Conservation (phyloP, 2,797 vertebrate genomes). For the Artibeus jamaicensis region DNA sequence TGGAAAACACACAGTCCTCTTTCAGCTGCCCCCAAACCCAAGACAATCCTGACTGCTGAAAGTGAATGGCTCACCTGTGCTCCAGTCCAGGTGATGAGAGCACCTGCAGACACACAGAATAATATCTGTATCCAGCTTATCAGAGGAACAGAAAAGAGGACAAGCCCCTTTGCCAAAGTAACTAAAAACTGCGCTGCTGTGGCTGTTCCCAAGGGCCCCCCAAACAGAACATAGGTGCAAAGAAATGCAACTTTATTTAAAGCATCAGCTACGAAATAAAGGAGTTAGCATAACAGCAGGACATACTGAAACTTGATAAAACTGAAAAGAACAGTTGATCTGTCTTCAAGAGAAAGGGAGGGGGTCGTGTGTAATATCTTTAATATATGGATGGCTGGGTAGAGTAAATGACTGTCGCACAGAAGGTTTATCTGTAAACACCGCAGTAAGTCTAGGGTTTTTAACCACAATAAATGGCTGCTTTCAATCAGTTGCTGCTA, state of each 20-base stretch:
- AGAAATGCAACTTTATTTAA: constrained; percentile 45
- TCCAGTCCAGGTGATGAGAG: neutral
- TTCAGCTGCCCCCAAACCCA: neutral
- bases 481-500: constrained; percentile 80
- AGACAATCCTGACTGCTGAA: neutral
- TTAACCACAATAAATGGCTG: constrained; percentile 81
- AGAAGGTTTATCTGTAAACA: constrained; percentile 83
- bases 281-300: constrained; percentile 21
- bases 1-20: neutral
- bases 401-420: constrained; percentile 76
- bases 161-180: neutral
- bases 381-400: constrained; percentile 77
- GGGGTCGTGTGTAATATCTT: constrained; percentile 72
- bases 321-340: constrained; percentile 74
- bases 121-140: neutral
- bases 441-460: constrained; percentile 74
- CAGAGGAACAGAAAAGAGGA: neutral
- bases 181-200: neutral
- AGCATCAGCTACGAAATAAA: constrained; percentile 17
- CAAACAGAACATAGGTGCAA: neutral
- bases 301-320: constrained; percentile 57
- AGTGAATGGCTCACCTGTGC: neutral
- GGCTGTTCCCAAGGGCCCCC: neutral
- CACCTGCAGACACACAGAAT: neutral
- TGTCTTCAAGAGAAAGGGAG: constrained; percentile 71